These are phyloP conservation scores for Crocuta crocuta DNA, from an alignment of 2,113 vertebrate genomes.

Conservation along the genomic window DNA sequence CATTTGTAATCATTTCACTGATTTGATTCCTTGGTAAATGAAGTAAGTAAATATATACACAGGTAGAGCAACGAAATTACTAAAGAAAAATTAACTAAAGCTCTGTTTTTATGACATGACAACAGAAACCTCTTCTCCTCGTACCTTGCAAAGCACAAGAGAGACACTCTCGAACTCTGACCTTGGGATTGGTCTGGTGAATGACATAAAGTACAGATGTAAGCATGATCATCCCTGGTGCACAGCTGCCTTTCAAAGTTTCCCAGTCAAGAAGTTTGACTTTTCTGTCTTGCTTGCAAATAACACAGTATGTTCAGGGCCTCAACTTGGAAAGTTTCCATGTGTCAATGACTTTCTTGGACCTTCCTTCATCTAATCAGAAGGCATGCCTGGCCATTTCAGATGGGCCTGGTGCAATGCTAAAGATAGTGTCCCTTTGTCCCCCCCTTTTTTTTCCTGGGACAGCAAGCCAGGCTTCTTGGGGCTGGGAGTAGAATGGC, in stretches of 20 bases:
- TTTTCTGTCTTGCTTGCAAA: background rate
- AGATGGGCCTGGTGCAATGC: background rate
- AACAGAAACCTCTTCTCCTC: background rate
- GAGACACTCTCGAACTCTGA: background rate
- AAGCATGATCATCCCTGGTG: too few species aligned
- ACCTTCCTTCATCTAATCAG: background rate
- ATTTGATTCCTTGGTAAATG: background rate
- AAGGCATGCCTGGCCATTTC: background rate
- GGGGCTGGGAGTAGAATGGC: background rate
- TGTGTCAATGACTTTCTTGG: constrained; percentile 19
- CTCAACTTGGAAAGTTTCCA: background rate
- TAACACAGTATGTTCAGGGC: background rate
- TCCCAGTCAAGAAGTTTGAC: background rate
- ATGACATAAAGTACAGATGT: background rate
- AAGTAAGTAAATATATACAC: background rate
- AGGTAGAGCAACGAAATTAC: background rate
- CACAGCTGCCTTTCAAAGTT: background rate
- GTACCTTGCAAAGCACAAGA: background rate
- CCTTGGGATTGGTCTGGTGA: background rate
- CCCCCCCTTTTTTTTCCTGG: background rate
- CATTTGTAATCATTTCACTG: background rate
- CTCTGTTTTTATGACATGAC: background rate
- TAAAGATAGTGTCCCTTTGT: background rate
- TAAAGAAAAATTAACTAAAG: background rate
- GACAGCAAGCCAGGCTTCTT: background rate